Percentiles rank a stretch among this genome's conserved stretches.
Conservation (phyloP, 2,888 invertebrate species). For the Drosophila peninsularis region DNA sequence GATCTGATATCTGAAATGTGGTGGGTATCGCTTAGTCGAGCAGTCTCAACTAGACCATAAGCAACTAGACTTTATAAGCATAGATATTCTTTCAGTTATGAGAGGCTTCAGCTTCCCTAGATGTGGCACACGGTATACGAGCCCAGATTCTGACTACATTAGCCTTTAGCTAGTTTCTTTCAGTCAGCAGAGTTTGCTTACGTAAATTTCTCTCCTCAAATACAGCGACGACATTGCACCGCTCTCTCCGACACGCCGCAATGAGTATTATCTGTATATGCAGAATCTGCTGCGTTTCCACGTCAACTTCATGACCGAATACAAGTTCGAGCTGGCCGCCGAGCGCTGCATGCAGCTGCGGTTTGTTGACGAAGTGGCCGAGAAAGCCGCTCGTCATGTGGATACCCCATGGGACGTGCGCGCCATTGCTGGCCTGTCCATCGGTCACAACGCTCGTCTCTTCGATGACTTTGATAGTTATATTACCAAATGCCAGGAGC, state of each 20-base stretch:
- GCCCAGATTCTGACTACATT: too few relatives aligned
- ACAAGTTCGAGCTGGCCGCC: constrained; percentile 74
- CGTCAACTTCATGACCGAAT: constrained; percentile 84
- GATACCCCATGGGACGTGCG: constrained; percentile 89
- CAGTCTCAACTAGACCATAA: too few relatives aligned
- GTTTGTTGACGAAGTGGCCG: constrained; percentile 58
- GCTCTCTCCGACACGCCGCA: constrained; percentile 82
- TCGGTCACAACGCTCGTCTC: constrained; percentile 85
- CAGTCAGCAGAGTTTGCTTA: too few relatives aligned
- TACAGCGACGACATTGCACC: constrained; percentile 5
- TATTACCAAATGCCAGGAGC: constrained; percentile 53
- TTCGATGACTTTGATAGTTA: constrained; percentile 77
- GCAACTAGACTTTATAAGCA: too few relatives aligned
- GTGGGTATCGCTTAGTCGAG: too few relatives aligned
- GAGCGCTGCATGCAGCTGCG: constrained; percentile 44
- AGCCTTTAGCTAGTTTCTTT: too few relatives aligned
- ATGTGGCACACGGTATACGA: too few relatives aligned
- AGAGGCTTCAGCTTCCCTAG: too few relatives aligned
- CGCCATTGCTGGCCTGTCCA: constrained; percentile 87
- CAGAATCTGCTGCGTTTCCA: constrained; percentile 85
- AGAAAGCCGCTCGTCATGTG: constrained; percentile 84
- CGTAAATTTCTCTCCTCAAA: background rate
- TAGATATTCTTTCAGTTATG: too few relatives aligned
- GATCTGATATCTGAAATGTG: too few relatives aligned
- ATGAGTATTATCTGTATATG: constrained; percentile 81